These are phyloP conservation scores for Muscidifurax raptorellus DNA, from an alignment of 1,140 invertebrate genomes.

Conservation along the genomic window DNA sequence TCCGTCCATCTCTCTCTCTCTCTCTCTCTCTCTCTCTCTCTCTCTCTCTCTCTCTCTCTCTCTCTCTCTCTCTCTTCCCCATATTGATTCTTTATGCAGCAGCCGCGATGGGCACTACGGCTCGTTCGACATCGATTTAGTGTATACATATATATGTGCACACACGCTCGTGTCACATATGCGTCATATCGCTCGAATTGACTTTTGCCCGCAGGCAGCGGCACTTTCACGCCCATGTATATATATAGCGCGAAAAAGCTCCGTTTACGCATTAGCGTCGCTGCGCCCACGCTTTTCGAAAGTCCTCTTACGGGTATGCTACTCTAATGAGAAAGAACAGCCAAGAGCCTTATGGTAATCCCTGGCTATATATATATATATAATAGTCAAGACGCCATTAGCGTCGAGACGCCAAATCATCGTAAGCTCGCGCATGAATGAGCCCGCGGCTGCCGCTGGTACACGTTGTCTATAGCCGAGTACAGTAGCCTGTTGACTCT, in stretches of 20 bases:
- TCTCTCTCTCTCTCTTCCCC: neutral
- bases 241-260: neutral
- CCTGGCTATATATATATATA: too few relatives aligned
- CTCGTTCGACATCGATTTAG: slow-evolving; percentile 16
- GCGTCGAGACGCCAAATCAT: neutral
- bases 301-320: too few relatives aligned
- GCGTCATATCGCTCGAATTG: slow-evolving; percentile 7
- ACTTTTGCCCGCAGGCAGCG: neutral
- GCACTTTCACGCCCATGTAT: slow-evolving; percentile 20
- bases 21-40: neutral
- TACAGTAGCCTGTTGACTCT: neutral
- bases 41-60: neutral
- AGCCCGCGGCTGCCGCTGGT: neutral
- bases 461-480: neutral
- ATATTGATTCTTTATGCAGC: slow-evolving; percentile 23
- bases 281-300: neutral
- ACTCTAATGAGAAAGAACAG: too few relatives aligned
- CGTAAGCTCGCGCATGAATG: neutral
- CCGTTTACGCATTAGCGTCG: neutral
- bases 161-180: neutral
- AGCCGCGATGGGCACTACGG: neutral
- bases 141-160: too few relatives aligned
- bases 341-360: too few relatives aligned
- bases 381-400: neutral
- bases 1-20: neutral